Base-by-base conservation (phyloP, 2,797 vertebrate species). In the Discoglossus pictus region DNA sequence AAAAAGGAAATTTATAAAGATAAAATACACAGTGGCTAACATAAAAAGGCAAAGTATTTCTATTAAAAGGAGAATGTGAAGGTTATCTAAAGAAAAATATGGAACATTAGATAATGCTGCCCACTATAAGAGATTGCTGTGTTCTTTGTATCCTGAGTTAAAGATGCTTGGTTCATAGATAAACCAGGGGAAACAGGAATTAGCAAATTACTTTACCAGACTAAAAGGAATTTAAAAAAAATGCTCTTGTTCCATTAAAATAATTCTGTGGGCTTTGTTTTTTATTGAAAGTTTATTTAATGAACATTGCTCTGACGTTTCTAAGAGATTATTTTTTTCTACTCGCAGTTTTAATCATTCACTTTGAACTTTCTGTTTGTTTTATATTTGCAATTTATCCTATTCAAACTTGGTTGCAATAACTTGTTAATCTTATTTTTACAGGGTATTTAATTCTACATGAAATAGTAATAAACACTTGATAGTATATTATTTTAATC, bases 81-180 rank as follows among this genome's bases (percentile, higher is more conserved):
- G 56, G 65, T 81, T 90, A 89, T 89, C 87, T 76, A 74, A 86
- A 85, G 78, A 77, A 76, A 90, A 91, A 89, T 83, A 88, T 40
- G 81, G 77, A 79, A 74, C 46, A 63, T 76, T 72, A 83, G 85
- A 88, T 87, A 83, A 81, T 64, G 31, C 24, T 78, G 68, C 23
- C n/a, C 53, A 13, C 20, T 65, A 70, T 56, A 47, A 74, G 56
- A 27, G 12, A 76, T 80, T 71, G 8, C 6, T 76, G 3, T 73
- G 61, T 72, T 81, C 80, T 78, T 27, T 60, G 18, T 38, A n/a
- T 42, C 13, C 27, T 24, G 12, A 40, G 20, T 10, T 17, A 18
- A 23, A 27, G 34, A 56, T 70, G 38, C 36, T 50, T 16, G 1
- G 4, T 39, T 23, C 4, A 36, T 2, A 69, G 67, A 69, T 69